A percentile compares a stretch with the other conserved stretches of the same genome.
These are phyloP conservation scores for Andricus quercusramuli DNA, from an alignment of 2,888 invertebrate genomes.

Conservation along the genomic window DNA sequence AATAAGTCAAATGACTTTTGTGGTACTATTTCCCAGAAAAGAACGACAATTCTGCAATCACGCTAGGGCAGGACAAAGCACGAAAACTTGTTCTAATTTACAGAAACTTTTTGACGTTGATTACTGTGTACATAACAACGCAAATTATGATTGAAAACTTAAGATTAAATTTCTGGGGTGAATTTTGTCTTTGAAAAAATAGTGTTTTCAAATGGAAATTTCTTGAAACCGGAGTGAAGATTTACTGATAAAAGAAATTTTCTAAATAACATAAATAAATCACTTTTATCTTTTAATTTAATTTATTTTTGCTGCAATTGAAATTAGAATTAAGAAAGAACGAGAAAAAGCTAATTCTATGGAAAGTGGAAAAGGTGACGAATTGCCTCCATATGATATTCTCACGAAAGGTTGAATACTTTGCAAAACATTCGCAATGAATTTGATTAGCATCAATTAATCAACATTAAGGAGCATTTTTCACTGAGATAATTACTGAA, in stretches of 20 bases:
- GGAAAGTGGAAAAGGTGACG: not conserved
- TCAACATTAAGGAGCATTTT: conserved; percentile 14
- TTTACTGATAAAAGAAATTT: not conserved
- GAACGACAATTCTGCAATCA: not conserved
- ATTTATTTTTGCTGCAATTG: not conserved
- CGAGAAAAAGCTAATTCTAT: not conserved
- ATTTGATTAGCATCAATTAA: conserved; percentile 24
- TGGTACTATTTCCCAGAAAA: not conserved
- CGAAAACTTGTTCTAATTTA: conserved; percentile 19
- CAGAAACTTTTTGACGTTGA: conserved; percentile 19
- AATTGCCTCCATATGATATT: conserved; percentile 3
- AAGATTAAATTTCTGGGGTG: conserved; percentile 6
- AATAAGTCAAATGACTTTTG: not conserved
- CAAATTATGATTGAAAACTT: conserved; percentile 4
- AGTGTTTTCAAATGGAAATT: not conserved
- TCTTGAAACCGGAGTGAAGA: not conserved
- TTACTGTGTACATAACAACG: conserved; percentile 14
- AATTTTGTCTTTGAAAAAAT: conserved; percentile 11
- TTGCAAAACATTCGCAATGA: conserved; percentile 33
- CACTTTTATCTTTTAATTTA: not conserved
- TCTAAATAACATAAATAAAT: not conserved
- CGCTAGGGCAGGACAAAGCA: conserved; percentile 3
- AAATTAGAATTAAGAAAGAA: not conserved
- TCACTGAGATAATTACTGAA: conserved; percentile 29
- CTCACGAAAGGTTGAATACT: not conserved